Conservation (phyloP, 2,797 vertebrate species). For the Periophthalmus magnuspinnatus region DNA sequence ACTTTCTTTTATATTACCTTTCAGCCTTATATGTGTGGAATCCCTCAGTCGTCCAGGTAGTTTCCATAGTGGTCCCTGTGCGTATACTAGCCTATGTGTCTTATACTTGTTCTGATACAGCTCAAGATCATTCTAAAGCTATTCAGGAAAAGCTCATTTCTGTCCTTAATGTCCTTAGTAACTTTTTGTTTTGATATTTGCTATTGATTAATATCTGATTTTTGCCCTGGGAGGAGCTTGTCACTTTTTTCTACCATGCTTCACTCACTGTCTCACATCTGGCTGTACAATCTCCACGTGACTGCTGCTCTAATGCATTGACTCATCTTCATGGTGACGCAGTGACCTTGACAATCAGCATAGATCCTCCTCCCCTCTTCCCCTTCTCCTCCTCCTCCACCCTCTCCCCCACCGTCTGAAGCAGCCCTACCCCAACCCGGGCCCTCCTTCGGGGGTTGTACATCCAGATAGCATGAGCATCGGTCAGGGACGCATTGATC, state of each 20-base stretch:
- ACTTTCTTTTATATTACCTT: no score
- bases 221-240: constrained; percentile 6
- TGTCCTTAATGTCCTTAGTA: no score
- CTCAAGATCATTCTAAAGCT: no score
- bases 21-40: no score
- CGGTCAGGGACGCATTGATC: constrained; percentile 77
- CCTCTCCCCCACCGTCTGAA: constrained; percentile 32
- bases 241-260: constrained; percentile 19
- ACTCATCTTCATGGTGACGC: constrained; percentile 31
- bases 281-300: constrained; percentile 27
- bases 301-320: constrained; percentile 30
- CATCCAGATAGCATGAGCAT: constrained; percentile 74
- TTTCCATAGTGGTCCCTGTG: no score
- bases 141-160: no score
- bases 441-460: constrained; percentile 67
- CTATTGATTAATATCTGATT: no score
- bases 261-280: constrained; percentile 24
- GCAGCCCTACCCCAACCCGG: constrained; percentile 42
- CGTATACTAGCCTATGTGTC: no score
- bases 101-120: no score
- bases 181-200: no score
- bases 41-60: no score
- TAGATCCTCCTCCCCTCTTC: constrained; percentile 9
- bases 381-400: not conserved
- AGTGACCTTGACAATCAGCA: constrained; percentile 65